These are phyloP conservation scores for Argyresthia goedartella DNA, from an alignment of 2,888 invertebrate species.

Conservation along the genomic window DNA sequence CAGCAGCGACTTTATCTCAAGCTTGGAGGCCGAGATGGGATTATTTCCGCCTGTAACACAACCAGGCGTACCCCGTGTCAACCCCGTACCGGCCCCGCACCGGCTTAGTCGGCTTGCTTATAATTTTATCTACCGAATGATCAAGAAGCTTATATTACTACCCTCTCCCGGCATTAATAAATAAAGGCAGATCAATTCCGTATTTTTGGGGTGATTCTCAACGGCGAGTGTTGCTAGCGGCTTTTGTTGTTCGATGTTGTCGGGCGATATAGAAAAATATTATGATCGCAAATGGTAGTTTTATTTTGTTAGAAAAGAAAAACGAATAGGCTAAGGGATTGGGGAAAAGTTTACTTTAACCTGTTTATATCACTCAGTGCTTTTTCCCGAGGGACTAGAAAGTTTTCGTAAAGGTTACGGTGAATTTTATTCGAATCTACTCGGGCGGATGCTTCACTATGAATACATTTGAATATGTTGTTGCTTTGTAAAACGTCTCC, in stretches of 20 bases:
- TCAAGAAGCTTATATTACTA: background rate
- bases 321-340: constrained; percentile 14
- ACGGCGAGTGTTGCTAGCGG: background rate
- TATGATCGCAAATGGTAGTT: constrained; percentile 7
- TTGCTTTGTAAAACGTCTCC: constrained; percentile 7
- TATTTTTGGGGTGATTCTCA: background rate
- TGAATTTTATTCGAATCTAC: constrained; percentile 9
- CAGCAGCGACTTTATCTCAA: constrained; percentile 22
- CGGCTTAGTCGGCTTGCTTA: background rate
- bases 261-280: constrained; percentile 9
- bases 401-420: constrained; percentile 29
- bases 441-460: constrained; percentile 27
- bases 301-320: background rate
- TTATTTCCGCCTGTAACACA: background rate
- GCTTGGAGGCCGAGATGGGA: background rate
- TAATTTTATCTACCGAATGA: background rate
- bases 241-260: background rate
- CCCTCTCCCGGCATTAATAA: background rate
- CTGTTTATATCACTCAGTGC: constrained; percentile 25
- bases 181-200: background rate
- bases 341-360: constrained; percentile 32
- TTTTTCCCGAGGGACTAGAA: constrained; percentile 21
- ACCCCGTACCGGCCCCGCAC: background rate
- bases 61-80: no score
- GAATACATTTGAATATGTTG: constrained; percentile 45